Percentiles rank a stretch among this genome's conserved stretches.
phyloP scores from a whole-genome alignment of 1,140 invertebrate genomes.

The Lepidotrigona ventralis region DNA sequence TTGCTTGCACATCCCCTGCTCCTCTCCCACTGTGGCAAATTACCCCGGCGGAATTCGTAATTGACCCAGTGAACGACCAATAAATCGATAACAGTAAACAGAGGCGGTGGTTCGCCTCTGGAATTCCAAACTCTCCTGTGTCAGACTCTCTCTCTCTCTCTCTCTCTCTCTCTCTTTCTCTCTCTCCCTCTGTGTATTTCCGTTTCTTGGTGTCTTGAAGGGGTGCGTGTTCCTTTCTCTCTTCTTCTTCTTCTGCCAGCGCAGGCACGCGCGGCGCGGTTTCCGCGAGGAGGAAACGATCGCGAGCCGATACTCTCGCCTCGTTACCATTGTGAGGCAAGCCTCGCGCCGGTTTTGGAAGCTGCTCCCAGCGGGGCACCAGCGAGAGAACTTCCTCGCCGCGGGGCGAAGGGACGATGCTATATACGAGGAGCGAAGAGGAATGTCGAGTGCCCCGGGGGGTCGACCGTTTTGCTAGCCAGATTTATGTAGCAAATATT shows the following conservation, averaged over 20 bases:
- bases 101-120: not conserved
- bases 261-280: not conserved
- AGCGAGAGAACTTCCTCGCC: too few species aligned
- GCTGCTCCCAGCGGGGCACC: conserved; percentile 30
- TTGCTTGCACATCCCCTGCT: not conserved
- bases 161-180: too few species aligned
- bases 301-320: conserved; percentile 45
- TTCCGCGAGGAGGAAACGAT: not conserved
- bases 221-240: not conserved
- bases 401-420: too few species aligned
- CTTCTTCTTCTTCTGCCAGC: too few species aligned
- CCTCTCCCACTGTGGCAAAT: conserved; percentile 16
- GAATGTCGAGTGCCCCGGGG: conserved; percentile 56
- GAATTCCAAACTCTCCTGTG: conserved; percentile 11
- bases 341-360: conserved; percentile 40
- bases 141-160: too few species aligned
- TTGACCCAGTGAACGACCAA: conserved; percentile 45
- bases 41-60: conserved; percentile 40
- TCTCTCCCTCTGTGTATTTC: not conserved
- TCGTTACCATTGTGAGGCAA: conserved; percentile 41
- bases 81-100: conserved; percentile 43
- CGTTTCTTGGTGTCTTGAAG: not conserved
- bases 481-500: conserved; percentile 73
- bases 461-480: conserved; percentile 44
- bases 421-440: conserved; percentile 43